A percentile compares a stretch with the other conserved stretches of the same genome.
These are phyloP conservation scores for Thaumatotibia leucotreta DNA, from an alignment of 1,140 invertebrate genomes.

Conservation along the genomic window DNA sequence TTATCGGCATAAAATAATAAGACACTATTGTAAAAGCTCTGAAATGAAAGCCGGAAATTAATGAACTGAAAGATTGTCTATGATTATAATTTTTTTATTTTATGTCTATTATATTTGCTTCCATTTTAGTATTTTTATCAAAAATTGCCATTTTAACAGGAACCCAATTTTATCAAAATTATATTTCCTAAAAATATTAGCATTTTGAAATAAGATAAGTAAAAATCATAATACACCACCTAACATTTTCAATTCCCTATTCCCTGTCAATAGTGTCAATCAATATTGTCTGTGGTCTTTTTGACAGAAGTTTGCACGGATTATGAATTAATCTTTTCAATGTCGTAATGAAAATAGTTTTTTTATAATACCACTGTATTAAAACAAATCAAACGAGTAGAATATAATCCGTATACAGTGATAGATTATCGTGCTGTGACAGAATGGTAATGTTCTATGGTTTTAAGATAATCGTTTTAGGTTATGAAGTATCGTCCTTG, in stretches of 20 bases:
- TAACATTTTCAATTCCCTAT: too few relatives aligned
- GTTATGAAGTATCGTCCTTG: slow-evolving; percentile 44
- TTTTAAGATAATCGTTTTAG: slow-evolving; percentile 27
- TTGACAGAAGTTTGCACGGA: slow-evolving; percentile 37
- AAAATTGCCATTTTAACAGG: too few relatives aligned
- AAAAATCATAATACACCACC: too few relatives aligned
- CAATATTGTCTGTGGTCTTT: slow-evolving; percentile 21
- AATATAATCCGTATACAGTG: slow-evolving; percentile 18
- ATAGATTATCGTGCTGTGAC: slow-evolving; percentile 19
- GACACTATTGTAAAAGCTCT: slow-evolving; percentile 20
- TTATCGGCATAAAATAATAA: slow-evolving; percentile 24
- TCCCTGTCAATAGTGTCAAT: too few relatives aligned
- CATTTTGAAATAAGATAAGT: too few relatives aligned
- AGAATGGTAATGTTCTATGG: slow-evolving; percentile 34
- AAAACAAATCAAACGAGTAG: slow-evolving; percentile 17
- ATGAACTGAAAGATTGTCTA: slow-evolving; percentile 27
- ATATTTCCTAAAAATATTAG: too few relatives aligned
- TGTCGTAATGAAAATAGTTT: slow-evolving; percentile 31
- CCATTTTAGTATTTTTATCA: too few relatives aligned
- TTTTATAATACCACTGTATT: slow-evolving; percentile 19
- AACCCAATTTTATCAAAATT: too few relatives aligned
- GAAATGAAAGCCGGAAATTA: slow-evolving; percentile 39
- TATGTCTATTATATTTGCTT: too few relatives aligned
- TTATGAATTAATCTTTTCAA: slow-evolving; percentile 39
- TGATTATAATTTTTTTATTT: slow-evolving; percentile 21